Conservation (phyloP, 2,888 invertebrate species). For the Ectemnius continuus region DNA sequence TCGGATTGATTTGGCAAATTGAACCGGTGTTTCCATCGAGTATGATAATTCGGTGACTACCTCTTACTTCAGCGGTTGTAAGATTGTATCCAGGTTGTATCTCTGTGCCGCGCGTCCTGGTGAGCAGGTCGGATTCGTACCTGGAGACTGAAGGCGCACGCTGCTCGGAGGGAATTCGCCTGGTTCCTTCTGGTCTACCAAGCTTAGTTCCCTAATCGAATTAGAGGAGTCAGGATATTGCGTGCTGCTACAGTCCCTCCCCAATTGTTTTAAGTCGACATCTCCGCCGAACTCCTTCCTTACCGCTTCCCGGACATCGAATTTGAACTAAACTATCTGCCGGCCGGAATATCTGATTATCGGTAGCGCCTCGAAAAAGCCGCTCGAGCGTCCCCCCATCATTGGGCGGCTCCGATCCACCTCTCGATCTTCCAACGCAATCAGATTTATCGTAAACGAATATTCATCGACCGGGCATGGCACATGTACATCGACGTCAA, state of each 20-base stretch:
- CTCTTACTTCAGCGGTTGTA: slow-evolving; percentile 29
- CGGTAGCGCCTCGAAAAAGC: slow-evolving; percentile 56
- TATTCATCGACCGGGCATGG: slow-evolving; percentile 18
- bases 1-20: slow-evolving; percentile 76
- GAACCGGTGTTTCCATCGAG: slow-evolving; percentile 76
- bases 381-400: slow-evolving; percentile 2
- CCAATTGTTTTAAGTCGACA: slow-evolving; percentile 78
- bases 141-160: slow-evolving; percentile 31
- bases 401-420: not conserved
- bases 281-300: slow-evolving; percentile 68
- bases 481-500: not conserved
- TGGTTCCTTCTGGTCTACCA: slow-evolving; percentile 52
- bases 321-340: slow-evolving; percentile 76
- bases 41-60: slow-evolving; percentile 73
- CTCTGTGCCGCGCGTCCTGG: slow-evolving; percentile 24
- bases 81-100: slow-evolving; percentile 34
- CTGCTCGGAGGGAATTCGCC: slow-evolving; percentile 54
- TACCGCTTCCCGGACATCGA: slow-evolving; percentile 73
- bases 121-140: slow-evolving; percentile 32
- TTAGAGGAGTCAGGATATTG: slow-evolving; percentile 78
- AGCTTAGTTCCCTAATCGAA: slow-evolving; percentile 75
- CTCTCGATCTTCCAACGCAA: slow-evolving; percentile 41
- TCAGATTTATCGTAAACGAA: slow-evolving; percentile 53
- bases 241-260: slow-evolving; percentile 69
- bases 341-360: slow-evolving; percentile 72